These are phyloP conservation scores for Odontamblyopus rebecca DNA, from an alignment of 2,797 vertebrate genomes.

Conservation along the genomic window DNA sequence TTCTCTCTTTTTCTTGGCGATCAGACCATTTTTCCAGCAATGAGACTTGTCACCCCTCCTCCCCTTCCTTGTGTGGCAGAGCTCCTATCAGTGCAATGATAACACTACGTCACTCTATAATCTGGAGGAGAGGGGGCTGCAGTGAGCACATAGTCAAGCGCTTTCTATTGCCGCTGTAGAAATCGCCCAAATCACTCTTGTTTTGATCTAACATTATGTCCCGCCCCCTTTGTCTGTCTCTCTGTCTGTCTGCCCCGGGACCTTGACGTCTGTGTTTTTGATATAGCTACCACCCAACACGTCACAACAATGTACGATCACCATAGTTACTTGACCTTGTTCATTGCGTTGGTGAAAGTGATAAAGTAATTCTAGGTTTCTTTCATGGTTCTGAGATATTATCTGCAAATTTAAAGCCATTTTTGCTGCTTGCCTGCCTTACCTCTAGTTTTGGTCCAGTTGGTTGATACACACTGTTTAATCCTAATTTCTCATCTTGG, in stretches of 20 bases:
- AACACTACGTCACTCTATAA: slow-evolving; percentile 78
- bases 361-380: slow-evolving; percentile 38
- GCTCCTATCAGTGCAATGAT: slow-evolving; percentile 78
- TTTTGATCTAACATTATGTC: slow-evolving; percentile 52
- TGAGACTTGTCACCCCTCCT: slow-evolving; percentile 67
- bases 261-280: slow-evolving; percentile 61
- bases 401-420: neutral
- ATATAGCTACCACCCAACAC: slow-evolving; percentile 51
- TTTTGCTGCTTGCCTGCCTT: neutral
- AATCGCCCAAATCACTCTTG: slow-evolving; percentile 47
- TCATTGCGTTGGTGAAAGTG: slow-evolving; percentile 28
- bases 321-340: slow-evolving; percentile 68
- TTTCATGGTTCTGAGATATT: neutral
- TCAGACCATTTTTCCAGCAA: slow-evolving; percentile 75
- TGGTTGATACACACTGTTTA: neutral
- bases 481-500: neutral
- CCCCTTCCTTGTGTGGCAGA: slow-evolving; percentile 59
- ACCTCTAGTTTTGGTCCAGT: neutral
- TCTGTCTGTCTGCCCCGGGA: slow-evolving; percentile 38
- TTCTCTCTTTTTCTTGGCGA: slow-evolving; percentile 68
- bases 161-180: slow-evolving; percentile 45
- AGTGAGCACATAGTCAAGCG: slow-evolving; percentile 35
- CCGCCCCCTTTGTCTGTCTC: slow-evolving; percentile 33
- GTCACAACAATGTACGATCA: slow-evolving; percentile 54
- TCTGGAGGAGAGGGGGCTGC: slow-evolving; percentile 71